Evolutionary conservation across 1,140 invertebrate genomes (phyloP), one percentile per base, ranked within the genome.

Genomic region (Neelides sp.): DNA sequence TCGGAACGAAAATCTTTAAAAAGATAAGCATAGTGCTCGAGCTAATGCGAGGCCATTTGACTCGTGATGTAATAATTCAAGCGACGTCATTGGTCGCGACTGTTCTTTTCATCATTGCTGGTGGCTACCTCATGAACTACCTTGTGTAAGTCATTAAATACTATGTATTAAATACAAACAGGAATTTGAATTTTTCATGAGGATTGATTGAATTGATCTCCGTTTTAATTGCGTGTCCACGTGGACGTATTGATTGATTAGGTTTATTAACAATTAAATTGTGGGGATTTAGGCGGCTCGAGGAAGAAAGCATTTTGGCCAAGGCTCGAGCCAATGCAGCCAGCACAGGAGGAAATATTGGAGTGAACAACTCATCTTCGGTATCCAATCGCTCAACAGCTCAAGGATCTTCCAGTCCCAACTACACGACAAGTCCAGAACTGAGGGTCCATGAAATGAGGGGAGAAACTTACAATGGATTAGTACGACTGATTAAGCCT

Each of bases 381-480:
- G n/a, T n/a, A n/a, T n/a, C n/a, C 10, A 48, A 24, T 20, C 0
- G 59, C 63, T 4, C 64, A 69, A 26, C 73, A 75, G 52, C 45
- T 15, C 40, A n/a, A 26, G 1, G 12, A 39, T 4, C 36, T 17
- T 22, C 24, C 52, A 34, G 74, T 19, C n/a, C 44, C 32, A 19
- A n/a, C 12, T 41, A 34, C 28, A 27, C 34, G 22, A 32, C 56
- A n/a, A 52, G 40, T 15, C 34, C 79, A 0, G 82, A 85, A 66
- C 68, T 93, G 19, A 75, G 79, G 47, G 71, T 98, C 30, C 90
- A 97, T 65, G 94, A 98, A 68, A 71, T 98, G 45, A 71, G 89
- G 36, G 85, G 85, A 13, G 91, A 96, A 71, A 94, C 92, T 48
- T 98, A 95, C 64, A 91, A 93, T 68, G 91, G 88, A 30, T 74